Evolutionary conservation across 2,888 invertebrate genomes (phyloP).

Genomic region (Geophilus truncorum): DNA sequence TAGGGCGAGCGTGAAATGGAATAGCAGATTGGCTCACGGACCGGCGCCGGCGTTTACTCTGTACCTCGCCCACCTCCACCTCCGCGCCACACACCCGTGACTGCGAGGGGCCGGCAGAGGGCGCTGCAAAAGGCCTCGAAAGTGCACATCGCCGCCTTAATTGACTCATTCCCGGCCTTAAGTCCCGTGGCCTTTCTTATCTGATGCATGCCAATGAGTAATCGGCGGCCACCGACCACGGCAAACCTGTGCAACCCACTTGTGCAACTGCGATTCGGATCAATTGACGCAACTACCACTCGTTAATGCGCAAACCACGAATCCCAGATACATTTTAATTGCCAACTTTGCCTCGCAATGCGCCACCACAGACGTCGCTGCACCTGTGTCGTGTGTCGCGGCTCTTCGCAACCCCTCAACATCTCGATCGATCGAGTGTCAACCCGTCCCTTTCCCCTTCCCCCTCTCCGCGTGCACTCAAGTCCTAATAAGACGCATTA

Average conservation of each 20-base stretch:
- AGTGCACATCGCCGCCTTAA: not conserved
- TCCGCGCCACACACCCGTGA: not conserved
- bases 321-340: not conserved
- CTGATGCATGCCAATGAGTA: not conserved
- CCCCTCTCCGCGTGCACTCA: not conserved
- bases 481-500: not conserved
- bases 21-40: not conserved
- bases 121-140: not conserved
- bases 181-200: not conserved
- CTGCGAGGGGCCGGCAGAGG: no score
- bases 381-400: not conserved
- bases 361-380: not conserved
- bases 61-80: not conserved
- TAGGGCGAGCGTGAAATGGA: conserved; percentile 10
- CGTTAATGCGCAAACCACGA: not conserved
- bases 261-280: not conserved
- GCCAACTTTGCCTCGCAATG: not conserved
- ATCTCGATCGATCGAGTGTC: not conserved
- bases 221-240: not conserved
- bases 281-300: not conserved
- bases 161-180: not conserved
- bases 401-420: not conserved
- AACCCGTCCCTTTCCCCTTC: not conserved
- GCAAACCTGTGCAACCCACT: not conserved
- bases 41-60: not conserved